Evolutionary conservation across 2,888 invertebrate genomes (phyloP), one percentile per base, ranked within the genome.

Genomic region (Rotaria macrura): DNA sequence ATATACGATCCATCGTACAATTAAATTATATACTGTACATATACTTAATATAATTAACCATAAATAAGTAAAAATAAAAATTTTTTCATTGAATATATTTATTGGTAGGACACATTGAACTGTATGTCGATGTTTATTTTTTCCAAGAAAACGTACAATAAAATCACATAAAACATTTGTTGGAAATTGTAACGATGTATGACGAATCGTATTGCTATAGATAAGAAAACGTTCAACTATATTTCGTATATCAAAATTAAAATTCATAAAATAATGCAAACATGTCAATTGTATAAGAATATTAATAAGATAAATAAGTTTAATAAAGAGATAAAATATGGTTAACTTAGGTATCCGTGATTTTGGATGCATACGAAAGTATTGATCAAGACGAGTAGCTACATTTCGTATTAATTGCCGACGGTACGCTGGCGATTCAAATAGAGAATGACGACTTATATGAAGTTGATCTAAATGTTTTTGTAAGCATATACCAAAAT

Each of bases 61-160:
- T 65, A 85, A 85, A 84, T 79, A 86, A 43, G 84, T 29, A 72
- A 86, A 85, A 40, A 85, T 84, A n/a, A 86, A 86, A n/a, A 86
- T 86, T 83, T 86, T 86, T 29, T 86, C 86, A 43, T 86, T 86
- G 25, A 86, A 86, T 38, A 86, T 38, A 57, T 86, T 86, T 49
- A 86, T 85, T n/a, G 86, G 86, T 43, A 86, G 38, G 14, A 84
- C 84, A 47, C 86, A 86, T 83, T 86, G 86, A n/a, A 86, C 84
- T 20, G 86, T 85, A 34, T 86, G 55, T 47, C 85, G 43, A 34
- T 85, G 86, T 17, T 74, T 86, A 55, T 86, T 84, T 49, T 86
- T 84, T 5, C 86, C 86, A 7, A 86, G 72, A 79, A 79, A 79
- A 12, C 86, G 49, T n/a, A 86, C 84, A 38, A 84, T 84, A 83